A percentile compares a stretch with the other conserved stretches of the same genome.
Conservation (phyloP, 2,888 invertebrate genomes). For the Monoplex corrugatus region DNA sequence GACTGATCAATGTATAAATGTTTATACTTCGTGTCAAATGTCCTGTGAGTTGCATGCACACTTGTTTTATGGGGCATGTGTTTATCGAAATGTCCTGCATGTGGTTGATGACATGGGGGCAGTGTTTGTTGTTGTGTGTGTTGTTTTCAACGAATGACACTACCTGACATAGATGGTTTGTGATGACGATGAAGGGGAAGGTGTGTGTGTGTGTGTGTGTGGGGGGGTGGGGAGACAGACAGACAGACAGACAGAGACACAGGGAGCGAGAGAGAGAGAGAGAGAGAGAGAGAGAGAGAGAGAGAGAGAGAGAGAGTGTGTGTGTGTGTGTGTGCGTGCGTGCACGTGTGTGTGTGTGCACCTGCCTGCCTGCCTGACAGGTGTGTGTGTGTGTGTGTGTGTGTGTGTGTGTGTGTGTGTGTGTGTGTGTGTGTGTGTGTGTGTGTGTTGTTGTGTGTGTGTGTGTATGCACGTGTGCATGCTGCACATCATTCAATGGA, state of each 20-base stretch:
- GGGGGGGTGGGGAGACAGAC: neutral
- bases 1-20: too few species aligned
- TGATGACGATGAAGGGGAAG: too few species aligned
- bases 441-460: constrained; percentile 43
- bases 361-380: neutral
- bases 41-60: too few species aligned
- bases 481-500: neutral
- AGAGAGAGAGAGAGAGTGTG: neutral
- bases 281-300: neutral
- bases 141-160: too few species aligned
- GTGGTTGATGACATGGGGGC: too few species aligned
- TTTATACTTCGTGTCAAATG: too few species aligned
- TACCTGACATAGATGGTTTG: too few species aligned
- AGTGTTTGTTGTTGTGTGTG: too few species aligned
- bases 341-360: constrained; percentile 40
- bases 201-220: too few species aligned
- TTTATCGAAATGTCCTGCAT: too few species aligned
- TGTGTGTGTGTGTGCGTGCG: constrained; percentile 12
- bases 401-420: constrained; percentile 38
- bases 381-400: constrained; percentile 46
- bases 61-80: too few species aligned
- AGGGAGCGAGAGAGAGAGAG: neutral
- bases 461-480: constrained; percentile 26
- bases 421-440: constrained; percentile 32
- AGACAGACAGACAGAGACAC: neutral